These are phyloP conservation scores for Ursus arctos DNA, from an alignment of 2,113 vertebrate genomes.

Conservation along the genomic window DNA sequence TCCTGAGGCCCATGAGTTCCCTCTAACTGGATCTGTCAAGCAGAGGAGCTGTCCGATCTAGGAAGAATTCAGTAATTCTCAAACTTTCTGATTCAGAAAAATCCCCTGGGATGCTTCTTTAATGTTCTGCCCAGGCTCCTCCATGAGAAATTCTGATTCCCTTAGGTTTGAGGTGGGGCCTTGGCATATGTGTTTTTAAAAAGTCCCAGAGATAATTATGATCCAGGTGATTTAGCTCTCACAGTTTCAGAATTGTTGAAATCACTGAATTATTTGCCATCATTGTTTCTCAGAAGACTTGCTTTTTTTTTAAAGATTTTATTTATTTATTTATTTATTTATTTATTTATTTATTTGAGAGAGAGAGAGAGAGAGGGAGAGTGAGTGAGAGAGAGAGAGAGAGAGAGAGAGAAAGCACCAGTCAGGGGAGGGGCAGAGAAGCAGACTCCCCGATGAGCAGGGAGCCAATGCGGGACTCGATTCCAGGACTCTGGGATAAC, in stretches of 20 bases:
- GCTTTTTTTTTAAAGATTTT: no score
- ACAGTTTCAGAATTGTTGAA: neutral
- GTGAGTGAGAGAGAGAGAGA: no score
- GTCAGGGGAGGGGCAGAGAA: no score
- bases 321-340: no score
- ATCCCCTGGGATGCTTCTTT: neutral
- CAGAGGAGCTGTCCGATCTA: neutral
- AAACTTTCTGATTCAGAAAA: neutral
- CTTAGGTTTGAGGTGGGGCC: neutral
- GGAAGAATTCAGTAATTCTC: conserved; percentile 1
- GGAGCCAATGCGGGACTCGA: no score
- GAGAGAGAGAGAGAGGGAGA: no score
- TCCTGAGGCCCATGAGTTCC: neutral
- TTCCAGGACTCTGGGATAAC: no score
- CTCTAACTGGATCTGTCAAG: neutral
- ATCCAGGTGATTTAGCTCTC: neutral
- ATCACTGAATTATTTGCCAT: neutral
- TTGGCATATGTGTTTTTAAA: neutral
- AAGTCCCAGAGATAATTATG: neutral
- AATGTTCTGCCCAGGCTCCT: neutral
- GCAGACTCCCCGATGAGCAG: no score
- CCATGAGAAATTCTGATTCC: neutral
- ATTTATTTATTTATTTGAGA: no score
- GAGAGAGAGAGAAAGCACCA: no score
- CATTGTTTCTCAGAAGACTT: neutral